Evolutionary conservation across 1,140 invertebrate species (phyloP).

Genomic region (Aradophagus sp.): DNA sequence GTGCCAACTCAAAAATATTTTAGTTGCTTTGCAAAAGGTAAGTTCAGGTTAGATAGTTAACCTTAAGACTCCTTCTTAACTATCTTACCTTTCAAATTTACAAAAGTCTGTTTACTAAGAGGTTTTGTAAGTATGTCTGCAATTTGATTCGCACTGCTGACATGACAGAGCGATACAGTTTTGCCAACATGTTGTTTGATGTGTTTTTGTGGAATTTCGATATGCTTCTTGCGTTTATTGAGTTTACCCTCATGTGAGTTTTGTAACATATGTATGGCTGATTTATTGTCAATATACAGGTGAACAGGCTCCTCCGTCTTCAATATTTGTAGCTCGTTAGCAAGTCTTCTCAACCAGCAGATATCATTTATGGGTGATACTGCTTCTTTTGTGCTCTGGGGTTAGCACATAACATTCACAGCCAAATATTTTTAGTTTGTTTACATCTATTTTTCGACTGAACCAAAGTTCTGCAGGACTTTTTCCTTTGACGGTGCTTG

Average conservation of each 20-base stretch:
- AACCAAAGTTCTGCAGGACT: too few species aligned
- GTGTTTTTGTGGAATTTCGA: not conserved
- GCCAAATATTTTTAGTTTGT: too few species aligned
- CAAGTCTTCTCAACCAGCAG: conserved; percentile 1
- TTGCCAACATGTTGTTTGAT: not conserved
- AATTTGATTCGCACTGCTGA: not conserved
- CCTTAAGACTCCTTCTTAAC: too few species aligned
- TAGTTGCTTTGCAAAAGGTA: too few species aligned
- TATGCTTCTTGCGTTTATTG: conserved; percentile 1
- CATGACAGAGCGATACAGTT: not conserved
- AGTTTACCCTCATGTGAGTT: not conserved
- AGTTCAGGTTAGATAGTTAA: too few species aligned
- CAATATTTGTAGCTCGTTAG: not conserved
- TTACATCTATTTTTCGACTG: too few species aligned
- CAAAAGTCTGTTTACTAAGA: not conserved
- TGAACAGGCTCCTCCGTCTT: not conserved
- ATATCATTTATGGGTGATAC: not conserved
- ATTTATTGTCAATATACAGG: not conserved
- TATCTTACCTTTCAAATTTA: too few species aligned
- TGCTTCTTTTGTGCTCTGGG: too few species aligned
- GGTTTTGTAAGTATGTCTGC: conserved; percentile 1
- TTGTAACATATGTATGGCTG: not conserved
- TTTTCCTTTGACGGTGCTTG: too few species aligned
- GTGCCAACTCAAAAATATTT: too few species aligned
- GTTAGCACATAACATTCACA: too few species aligned